Evolutionary conservation across 2,113 vertebrate genomes (phyloP), one percentile per base, ranked within the genome.

Genomic region (Zootoca vivipara): DNA sequence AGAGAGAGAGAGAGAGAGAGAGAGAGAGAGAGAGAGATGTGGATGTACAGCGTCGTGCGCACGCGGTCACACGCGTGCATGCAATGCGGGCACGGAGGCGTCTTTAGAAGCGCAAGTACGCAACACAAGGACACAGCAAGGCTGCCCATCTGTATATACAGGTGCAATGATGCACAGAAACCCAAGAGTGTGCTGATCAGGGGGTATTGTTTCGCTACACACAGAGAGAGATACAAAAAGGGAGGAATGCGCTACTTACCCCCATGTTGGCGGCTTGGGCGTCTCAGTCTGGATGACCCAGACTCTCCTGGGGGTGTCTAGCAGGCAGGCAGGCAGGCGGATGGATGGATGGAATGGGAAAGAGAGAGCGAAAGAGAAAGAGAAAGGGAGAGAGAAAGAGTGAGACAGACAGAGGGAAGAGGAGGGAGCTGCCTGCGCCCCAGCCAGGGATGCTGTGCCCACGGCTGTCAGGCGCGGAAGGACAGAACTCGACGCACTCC

Each of bases 201-300:
- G 62, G 58, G 22, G 24, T 7, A 28, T 12, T 52, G 46, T 12
- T 70, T 70, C 24, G 26, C 46, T 52, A 52, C 69, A 52, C 69
- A n/a, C 69, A 70, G 69, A 30, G 26, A 30, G 1, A n/a, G 69
- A 52, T n/a, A 16, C 20, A 56, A n/a, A 26, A 10, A 22, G 56
- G 4, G 46, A 4, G 28, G 1, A 12, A 6, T 13, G 13, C 0
- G 74, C 83, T 90, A 94, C 96, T 91, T 93, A 95, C 95, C 94
- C 95, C 95, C 95, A 95, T 96, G 85, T 85, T 92, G 95, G 92
- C 93, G 85, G 91, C 87, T 93, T 85, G n/a, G 87, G 90, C 82
- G 46, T 42, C 89, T 86, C 89, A 86, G 82, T 67, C 75, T 64
- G 86, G 86, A 20, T 28, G 82, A 33, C 72, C 84, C 65, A 83